A percentile compares a stretch with the other conserved stretches of the same genome.
Evolutionary conservation across 2,797 vertebrate species (phyloP).

Genomic region (Anisognathus igniventris): DNA sequence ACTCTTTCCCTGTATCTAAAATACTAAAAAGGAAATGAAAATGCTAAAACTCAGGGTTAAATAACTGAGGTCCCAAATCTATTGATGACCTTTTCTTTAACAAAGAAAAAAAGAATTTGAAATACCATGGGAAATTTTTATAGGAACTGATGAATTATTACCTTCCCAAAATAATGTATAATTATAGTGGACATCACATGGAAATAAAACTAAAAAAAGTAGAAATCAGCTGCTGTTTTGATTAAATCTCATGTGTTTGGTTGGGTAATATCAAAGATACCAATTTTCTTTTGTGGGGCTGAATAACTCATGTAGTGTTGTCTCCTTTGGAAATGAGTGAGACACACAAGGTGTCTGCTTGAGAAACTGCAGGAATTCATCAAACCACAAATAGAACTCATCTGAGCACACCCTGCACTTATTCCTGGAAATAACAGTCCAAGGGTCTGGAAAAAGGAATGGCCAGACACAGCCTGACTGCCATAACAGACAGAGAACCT

Average conservation of each 20-base stretch:
- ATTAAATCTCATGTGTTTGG: neutral
- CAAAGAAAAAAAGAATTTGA: accelerated
- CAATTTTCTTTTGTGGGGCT: neutral
- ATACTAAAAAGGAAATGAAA: neutral
- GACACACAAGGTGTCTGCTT: neutral
- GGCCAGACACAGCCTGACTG: neutral
- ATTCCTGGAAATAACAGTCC: neutral
- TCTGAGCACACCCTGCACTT: neutral
- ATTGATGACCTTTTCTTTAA: neutral
- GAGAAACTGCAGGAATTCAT: neutral
- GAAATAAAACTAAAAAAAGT: neutral
- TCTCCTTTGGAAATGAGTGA: neutral
- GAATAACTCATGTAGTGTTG: neutral
- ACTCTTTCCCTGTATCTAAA: neutral
- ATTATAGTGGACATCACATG: neutral
- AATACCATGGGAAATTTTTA: neutral
- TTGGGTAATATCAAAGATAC: neutral
- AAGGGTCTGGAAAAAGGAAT: neutral
- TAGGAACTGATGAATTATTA: neutral
- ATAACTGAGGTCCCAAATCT: neutral
- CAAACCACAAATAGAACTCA: neutral
- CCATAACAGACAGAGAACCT: neutral
- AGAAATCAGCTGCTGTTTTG: neutral
- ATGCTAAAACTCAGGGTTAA: neutral
- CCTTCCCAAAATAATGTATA: neutral